Evolutionary conservation across 2,113 vertebrate genomes (phyloP).

Genomic region (Athene noctua): DNA sequence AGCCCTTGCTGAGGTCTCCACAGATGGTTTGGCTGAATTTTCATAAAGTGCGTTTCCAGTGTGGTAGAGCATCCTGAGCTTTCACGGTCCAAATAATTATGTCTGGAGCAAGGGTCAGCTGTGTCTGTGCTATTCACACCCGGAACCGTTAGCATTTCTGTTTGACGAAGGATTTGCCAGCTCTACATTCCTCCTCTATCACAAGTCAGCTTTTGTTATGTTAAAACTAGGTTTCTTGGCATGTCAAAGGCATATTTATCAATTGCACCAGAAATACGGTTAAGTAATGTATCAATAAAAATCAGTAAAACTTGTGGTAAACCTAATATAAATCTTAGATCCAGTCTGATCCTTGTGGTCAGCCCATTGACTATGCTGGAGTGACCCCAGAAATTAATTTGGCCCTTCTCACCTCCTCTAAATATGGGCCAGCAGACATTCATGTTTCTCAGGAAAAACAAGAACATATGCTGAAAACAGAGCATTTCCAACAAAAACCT

Average conservation of each 20-base stretch:
- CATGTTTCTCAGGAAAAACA: slow-evolving; percentile 69
- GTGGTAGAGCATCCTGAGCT: background rate
- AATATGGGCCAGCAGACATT: slow-evolving; percentile 47
- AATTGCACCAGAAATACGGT: background rate
- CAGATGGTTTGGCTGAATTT: background rate
- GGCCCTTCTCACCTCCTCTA: slow-evolving; percentile 23
- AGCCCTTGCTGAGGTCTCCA: background rate
- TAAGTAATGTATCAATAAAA: background rate
- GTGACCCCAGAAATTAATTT: slow-evolving; percentile 23
- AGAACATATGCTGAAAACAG: slow-evolving; percentile 69
- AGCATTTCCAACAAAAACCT: slow-evolving; percentile 67
- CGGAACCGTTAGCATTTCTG: background rate
- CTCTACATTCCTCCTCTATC: background rate
- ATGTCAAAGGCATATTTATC: background rate
- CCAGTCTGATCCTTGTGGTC: background rate
- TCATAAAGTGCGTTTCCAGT: background rate
- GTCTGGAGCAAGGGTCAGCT: background rate
- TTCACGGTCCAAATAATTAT: background rate
- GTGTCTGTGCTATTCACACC: background rate
- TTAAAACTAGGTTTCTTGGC: background rate
- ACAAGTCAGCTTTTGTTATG: background rate
- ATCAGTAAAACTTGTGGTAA: background rate
- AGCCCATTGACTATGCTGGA: background rate
- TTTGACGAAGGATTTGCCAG: background rate
- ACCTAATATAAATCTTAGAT: background rate